Percentiles rank a stretch among this genome's conserved stretches.
These are phyloP conservation scores for Mycogona germanica DNA, from an alignment of 2,888 invertebrate genomes.

Conservation along the genomic window DNA sequence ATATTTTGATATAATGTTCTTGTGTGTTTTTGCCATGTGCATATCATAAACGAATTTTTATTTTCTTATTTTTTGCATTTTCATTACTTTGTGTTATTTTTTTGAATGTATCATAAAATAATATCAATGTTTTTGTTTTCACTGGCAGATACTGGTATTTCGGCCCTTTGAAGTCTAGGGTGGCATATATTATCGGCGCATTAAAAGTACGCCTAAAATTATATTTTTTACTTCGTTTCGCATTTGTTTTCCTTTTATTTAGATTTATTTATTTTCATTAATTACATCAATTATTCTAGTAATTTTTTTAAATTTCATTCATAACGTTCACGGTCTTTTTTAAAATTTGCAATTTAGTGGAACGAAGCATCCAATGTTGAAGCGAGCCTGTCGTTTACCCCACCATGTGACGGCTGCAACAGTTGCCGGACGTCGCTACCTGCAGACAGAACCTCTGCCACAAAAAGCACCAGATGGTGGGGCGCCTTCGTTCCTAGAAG, in stretches of 20 bases:
- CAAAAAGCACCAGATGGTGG: constrained; percentile 39
- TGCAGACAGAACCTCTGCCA: constrained; percentile 20
- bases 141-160: constrained; percentile 65
- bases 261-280: constrained; percentile 1
- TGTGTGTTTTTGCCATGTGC: background rate
- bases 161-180: constrained; percentile 61
- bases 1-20: background rate
- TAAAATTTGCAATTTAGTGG: constrained; percentile 3
- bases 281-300: background rate
- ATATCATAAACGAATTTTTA: too few relatives aligned
- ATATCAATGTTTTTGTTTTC: background rate
- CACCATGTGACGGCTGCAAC: constrained; percentile 68
- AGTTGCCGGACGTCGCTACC: constrained; percentile 43
- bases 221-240: too few relatives aligned
- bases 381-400: constrained; percentile 58
- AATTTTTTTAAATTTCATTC: background rate
- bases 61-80: background rate
- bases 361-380: constrained; percentile 27
- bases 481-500: constrained; percentile 37
- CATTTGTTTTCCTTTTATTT: too few relatives aligned
- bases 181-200: constrained; percentile 51
- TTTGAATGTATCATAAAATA: background rate
- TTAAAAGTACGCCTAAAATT: too few relatives aligned
- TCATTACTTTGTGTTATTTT: background rate
- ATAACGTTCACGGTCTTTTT: background rate